These are phyloP conservation scores for Athripsodes cinereus DNA, from an alignment of 2,888 invertebrate genomes.

Conservation along the genomic window DNA sequence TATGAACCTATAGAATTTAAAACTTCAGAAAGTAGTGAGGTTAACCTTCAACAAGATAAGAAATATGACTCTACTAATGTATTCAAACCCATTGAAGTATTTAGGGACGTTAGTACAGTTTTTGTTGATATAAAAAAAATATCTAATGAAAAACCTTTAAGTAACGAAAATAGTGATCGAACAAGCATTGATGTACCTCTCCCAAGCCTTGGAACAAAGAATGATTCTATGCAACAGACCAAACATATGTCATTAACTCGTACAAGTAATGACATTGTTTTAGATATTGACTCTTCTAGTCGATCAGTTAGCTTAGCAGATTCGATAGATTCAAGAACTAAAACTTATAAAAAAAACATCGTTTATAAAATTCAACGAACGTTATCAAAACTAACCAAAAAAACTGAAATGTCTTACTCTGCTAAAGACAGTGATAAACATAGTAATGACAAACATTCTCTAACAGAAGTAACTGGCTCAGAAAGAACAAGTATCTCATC, in stretches of 20 bases:
- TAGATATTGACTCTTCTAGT: slow-evolving; percentile 8
- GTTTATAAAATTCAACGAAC: background rate
- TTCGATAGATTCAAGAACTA: background rate
- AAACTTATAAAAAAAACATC: background rate
- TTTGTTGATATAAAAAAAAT: background rate
- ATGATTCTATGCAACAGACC: no score
- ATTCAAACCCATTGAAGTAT: slow-evolving; percentile 23
- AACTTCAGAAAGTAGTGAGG: background rate
- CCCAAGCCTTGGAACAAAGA: no score
- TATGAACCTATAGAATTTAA: slow-evolving; percentile 2
- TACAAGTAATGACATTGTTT: background rate
- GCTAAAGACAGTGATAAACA: background rate
- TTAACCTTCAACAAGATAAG: background rate
- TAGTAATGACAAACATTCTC: background rate
- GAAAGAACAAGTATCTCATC: slow-evolving; percentile 11
- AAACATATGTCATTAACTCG: no score
- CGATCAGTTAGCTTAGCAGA: slow-evolving; percentile 10
- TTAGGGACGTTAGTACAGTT: slow-evolving; percentile 13
- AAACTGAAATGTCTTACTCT: background rate
- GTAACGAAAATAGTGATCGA: no score
- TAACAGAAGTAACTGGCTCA: background rate
- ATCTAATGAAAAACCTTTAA: no score
- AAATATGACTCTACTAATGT: background rate
- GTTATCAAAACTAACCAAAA: background rate
- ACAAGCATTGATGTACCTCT: no score